Evolutionary conservation across 2,888 invertebrate species (phyloP), one percentile per base, ranked within the genome.

Genomic region (Cephus pulcher): DNA sequence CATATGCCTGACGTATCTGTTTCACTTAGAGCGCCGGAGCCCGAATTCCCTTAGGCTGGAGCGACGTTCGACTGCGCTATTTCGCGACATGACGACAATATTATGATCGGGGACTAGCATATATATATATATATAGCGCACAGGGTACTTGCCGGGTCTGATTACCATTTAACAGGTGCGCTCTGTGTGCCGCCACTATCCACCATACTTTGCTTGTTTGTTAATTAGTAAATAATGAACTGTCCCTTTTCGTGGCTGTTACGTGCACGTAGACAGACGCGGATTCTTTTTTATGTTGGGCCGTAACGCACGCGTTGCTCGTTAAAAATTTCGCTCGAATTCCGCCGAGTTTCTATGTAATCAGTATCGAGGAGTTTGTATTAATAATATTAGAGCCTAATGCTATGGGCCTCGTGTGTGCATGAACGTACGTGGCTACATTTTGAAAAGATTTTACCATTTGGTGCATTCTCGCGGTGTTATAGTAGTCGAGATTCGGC

Each of bases 401-500:
- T 23, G 15, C 30, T 9, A 1, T 33, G 12, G 6, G 23, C 15
- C 15, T 30, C 12, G 3, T 4, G 71, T 32, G 4, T 12, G 32
- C 11, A 1, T 71, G 1, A 11, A 9, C 1, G 32, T 30, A 71
- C 9, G 15, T 34, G 34, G 12, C 33, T 32, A 12, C n/a, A 79
- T 76, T 76, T 77, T 75, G 83, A 86, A 85, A 86, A 86, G 84
- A 84, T 83, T 88, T 90, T 91, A 91, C 91, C 91, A 91, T 91
- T 90, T 91, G 91, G 87, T 91, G 91, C 91, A 91, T 91, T 86
- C 91, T 90, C 78, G 91, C 90, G 80, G 91, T 90, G 83, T 90
- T 91, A 85, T 91, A 91, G 89, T 91, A 91, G 87, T 91, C 91
- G 85, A 91, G 82, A 82, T 91, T 91, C 87, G 91, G 91, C 91